Conservation (phyloP, 2,888 invertebrate genomes). For the Lasioglossum figueresi region DNA sequence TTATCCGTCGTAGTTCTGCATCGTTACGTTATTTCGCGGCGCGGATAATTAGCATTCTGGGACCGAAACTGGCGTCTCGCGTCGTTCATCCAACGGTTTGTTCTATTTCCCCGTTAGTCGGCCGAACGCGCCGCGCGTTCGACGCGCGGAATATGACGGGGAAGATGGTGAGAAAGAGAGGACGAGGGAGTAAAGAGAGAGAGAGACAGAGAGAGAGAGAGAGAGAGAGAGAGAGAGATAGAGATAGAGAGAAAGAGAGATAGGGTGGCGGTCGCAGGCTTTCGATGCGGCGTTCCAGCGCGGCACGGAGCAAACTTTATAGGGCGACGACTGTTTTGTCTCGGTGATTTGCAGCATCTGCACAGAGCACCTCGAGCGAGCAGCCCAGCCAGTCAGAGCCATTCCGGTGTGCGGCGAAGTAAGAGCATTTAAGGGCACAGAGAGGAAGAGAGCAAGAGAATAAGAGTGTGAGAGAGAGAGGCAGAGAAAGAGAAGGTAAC, state of each 20-base stretch:
- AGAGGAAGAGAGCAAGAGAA: slow-evolving; percentile 8
- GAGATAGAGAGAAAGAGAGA: neutral
- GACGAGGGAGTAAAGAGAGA: too few relatives aligned
- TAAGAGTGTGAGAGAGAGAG: neutral
- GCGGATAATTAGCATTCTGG: slow-evolving; percentile 69
- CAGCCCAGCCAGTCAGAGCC: slow-evolving; percentile 52
- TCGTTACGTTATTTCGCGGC: slow-evolving; percentile 57
- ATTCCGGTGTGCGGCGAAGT: slow-evolving; percentile 54
- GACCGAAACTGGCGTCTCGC: neutral
- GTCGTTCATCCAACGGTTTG: neutral
- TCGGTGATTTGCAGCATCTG: slow-evolving; percentile 82
- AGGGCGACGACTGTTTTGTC: slow-evolving; percentile 81
- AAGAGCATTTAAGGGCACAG: slow-evolving; percentile 49
- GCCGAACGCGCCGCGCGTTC: neutral
- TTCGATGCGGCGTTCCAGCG: slow-evolving; percentile 42
- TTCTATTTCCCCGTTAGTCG: neutral
- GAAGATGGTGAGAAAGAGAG: neutral
- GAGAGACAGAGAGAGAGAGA: too few relatives aligned
- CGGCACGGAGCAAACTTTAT: slow-evolving; percentile 73
- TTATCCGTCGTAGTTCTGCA: slow-evolving; percentile 63
- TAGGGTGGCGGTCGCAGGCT: slow-evolving; percentile 19
- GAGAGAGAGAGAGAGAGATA: neutral
- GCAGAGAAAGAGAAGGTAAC: neutral
- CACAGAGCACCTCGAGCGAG: slow-evolving; percentile 76
- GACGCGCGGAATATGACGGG: neutral